Evolutionary conservation across 2,888 invertebrate genomes (phyloP).

Genomic region (Drosophila cyrtoloma): DNA sequence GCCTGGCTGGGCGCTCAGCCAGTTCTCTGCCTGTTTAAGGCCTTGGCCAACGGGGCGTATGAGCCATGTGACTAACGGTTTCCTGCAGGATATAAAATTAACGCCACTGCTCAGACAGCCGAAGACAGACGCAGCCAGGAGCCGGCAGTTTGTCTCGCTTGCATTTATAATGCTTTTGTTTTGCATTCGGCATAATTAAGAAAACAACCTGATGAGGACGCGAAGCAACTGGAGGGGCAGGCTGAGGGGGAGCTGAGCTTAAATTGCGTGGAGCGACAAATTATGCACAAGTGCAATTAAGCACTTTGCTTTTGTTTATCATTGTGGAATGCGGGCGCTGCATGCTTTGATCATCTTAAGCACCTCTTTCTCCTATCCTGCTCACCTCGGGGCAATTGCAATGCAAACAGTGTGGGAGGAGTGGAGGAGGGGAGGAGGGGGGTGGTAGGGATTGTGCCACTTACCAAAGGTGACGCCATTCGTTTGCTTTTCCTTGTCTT

Average conservation of each 20-base stretch:
- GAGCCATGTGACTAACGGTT: conserved; percentile 56
- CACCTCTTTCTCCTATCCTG: conserved; percentile 10
- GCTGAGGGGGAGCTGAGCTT: conserved; percentile 3
- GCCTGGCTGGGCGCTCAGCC: conserved; percentile 25
- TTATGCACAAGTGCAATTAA: conserved; percentile 83
- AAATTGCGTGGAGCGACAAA: conserved; percentile 59
- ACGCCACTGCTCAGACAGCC: conserved; percentile 33
- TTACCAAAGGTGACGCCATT: conserved; percentile 85
- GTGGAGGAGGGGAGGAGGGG: no score
- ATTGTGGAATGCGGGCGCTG: background rate
- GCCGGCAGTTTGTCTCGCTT: conserved; percentile 23
- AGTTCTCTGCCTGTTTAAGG: conserved; percentile 3
- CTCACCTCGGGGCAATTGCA: conserved; percentile 33
- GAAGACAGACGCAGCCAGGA: background rate
- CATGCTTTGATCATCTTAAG: conserved; percentile 67
- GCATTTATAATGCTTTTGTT: conserved; percentile 72
- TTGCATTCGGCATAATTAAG: conserved; percentile 75
- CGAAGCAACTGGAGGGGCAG: background rate
- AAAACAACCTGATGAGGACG: conserved; percentile 60
- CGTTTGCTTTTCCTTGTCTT: conserved; percentile 83
- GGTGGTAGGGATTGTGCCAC: conserved; percentile 35
- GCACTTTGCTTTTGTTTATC: conserved; percentile 58
- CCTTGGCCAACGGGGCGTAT: conserved; percentile 66
- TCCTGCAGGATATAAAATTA: conserved; percentile 61
- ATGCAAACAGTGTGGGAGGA: background rate